Conservation (phyloP, 2,888 invertebrate genomes). For the Steinernema scapterisci region DNA sequence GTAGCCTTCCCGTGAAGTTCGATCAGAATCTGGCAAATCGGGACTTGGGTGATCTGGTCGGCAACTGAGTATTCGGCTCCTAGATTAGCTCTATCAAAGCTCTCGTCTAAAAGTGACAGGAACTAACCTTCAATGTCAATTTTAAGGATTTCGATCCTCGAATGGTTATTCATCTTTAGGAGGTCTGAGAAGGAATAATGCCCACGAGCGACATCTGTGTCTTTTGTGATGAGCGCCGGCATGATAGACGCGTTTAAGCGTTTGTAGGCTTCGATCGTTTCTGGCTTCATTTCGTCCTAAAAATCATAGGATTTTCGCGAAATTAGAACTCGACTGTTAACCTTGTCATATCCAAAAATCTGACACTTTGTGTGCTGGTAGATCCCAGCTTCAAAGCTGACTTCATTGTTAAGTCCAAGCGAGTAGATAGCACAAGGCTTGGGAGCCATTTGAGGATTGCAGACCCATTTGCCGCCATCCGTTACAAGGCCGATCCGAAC, state of each 20-base stretch:
- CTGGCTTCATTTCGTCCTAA: slow-evolving; percentile 11
- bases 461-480: slow-evolving; percentile 36
- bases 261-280: not conserved
- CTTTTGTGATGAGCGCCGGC: not conserved
- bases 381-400: slow-evolving; percentile 29
- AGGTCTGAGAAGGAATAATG: slow-evolving; percentile 16
- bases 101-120: not conserved
- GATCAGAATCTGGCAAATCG: slow-evolving; percentile 35
- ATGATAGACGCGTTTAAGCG: not conserved
- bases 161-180: not conserved
- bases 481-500: slow-evolving; percentile 3
- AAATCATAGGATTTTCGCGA: not conserved
- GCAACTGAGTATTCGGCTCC: slow-evolving; percentile 17
- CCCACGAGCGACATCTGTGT: not conserved
- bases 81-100: not conserved
- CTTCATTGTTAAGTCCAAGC: slow-evolving; percentile 34
- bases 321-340: not conserved
- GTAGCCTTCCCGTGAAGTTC: slow-evolving; percentile 19
- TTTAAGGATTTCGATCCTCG: slow-evolving; percentile 31
- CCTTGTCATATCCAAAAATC: slow-evolving; percentile 29
- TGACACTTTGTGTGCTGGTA: slow-evolving; percentile 29
- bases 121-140: slow-evolving; percentile 33
- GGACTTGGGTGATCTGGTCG: not conserved
- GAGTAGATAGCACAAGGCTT: slow-evolving; percentile 32
- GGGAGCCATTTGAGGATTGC: slow-evolving; percentile 4